These are phyloP conservation scores for Rhynchophorus ferrugineus DNA, from an alignment of 1,140 invertebrate species.

Conservation along the genomic window DNA sequence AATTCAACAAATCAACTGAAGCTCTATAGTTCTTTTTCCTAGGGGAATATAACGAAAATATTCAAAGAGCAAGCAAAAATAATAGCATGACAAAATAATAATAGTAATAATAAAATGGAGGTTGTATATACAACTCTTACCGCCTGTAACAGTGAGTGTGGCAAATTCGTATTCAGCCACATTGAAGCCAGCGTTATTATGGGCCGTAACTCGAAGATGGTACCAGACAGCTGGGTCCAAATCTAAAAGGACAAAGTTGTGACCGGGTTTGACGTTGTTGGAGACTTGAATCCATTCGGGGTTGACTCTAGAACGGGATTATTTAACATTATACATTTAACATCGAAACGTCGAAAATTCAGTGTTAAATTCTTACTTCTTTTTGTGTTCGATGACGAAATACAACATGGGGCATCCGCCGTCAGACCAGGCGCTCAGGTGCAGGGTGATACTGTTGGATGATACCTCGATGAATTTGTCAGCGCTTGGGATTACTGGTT, in stretches of 20 bases:
- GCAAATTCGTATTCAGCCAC: constrained; percentile 92
- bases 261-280: constrained; percentile 83
- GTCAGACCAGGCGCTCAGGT: constrained; percentile 87
- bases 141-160: constrained; percentile 88
- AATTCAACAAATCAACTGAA: too few species aligned
- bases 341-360: neutral
- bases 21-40: neutral
- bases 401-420: constrained; percentile 93
- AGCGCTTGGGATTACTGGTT: constrained; percentile 83
- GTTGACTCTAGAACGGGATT: constrained; percentile 49
- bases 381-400: constrained; percentile 93
- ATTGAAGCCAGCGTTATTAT: constrained; percentile 92
- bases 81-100: constrained; percentile 11
- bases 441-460: constrained; percentile 82
- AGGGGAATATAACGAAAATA: constrained; percentile 5
- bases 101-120: constrained; percentile 4
- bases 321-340: constrained; percentile 1
- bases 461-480: constrained; percentile 87
- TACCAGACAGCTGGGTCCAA: constrained; percentile 91
- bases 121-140: constrained; percentile 50
- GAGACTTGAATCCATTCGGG: constrained; percentile 89
- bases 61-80: constrained; percentile 13
- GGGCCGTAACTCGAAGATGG: constrained; percentile 81
- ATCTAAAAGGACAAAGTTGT: constrained; percentile 85
- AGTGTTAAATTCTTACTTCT: constrained; percentile 61